Base-by-base conservation (phyloP, 2,888 invertebrate genomes). In the Torymus tubicola region DNA sequence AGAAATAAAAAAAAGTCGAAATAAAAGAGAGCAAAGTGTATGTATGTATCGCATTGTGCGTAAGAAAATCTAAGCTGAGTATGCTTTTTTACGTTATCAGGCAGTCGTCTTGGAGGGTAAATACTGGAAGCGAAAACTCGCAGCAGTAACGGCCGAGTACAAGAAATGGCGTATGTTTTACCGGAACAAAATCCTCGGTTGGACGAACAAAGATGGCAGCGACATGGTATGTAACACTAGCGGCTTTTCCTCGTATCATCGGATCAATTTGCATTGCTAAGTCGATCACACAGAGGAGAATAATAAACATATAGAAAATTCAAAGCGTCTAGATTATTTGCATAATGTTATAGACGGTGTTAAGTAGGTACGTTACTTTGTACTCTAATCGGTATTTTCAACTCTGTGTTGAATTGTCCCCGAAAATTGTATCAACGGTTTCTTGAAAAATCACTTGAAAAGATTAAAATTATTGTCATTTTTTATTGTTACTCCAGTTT, bases 31-130 rank as follows among this genome's bases (percentile, higher is more conserved):
- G 18, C 10, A 53, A 50, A 73, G 24, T 16, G 57, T 31, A 11
- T 16, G 57, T 31, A 11, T n/a, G 12, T 12, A 63, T 10, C 16
- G 42, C 16, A 18, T 64, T 53, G 24, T 53, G 24, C 2, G 16
- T 13, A 2, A 2, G 16, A 24, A 79, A 58, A 76, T 68, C 10
- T 53, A 68, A 68, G n/a, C 21, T 77, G 16, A 76, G 21, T 80
- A 52, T 68, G 16, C 82, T 83, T 84, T 83, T 53, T 24, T 16
- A n/a, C 52, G 18, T 72, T 72, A 72, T 68, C 53, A 99, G 98
- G 97, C 99, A 87, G 96, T 98, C 82, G 97, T 99, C 84, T 93
- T 99, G 90, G 99, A 99, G 93, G 99, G 99, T 79, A 99, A 99
- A 93, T 99, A 99, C 92, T 99, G 99, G 99, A 99, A 99, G 92